phyloP scores from a whole-genome alignment of 2,113 vertebrate genomes.

The Archocentrus centrarchus region DNA sequence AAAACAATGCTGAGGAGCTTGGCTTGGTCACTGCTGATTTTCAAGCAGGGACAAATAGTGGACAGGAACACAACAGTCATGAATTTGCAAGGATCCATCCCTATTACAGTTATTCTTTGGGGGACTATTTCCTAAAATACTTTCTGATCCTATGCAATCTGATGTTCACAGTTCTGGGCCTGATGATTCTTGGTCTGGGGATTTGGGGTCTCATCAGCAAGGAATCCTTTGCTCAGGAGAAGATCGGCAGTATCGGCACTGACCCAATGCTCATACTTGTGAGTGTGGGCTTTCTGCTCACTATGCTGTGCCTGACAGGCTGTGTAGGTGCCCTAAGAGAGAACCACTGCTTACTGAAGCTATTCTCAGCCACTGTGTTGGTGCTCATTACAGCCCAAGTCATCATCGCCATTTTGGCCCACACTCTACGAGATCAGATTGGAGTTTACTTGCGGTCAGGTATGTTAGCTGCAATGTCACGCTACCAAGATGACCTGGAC shows the following conservation, averaged over 20 bases:
- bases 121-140: slow-evolving; percentile 81
- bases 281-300: slow-evolving; percentile 78
- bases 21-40: slow-evolving; percentile 25
- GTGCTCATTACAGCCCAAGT: slow-evolving; percentile 77
- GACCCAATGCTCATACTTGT: slow-evolving; percentile 88
- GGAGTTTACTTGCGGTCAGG: slow-evolving; percentile 69
- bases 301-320: slow-evolving; percentile 82
- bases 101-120: slow-evolving; percentile 30
- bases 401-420: slow-evolving; percentile 77
- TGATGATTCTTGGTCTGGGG: slow-evolving; percentile 81
- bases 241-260: slow-evolving; percentile 74
- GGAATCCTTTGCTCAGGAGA: slow-evolving; percentile 78
- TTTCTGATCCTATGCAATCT: slow-evolving; percentile 85
- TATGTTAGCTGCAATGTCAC: slow-evolving; percentile 83
- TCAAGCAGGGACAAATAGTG: slow-evolving; percentile 2
- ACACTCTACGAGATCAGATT: slow-evolving; percentile 78
- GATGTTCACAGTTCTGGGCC: slow-evolving; percentile 84
- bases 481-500: slow-evolving; percentile 90
- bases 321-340: slow-evolving; percentile 87
- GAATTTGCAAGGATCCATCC: slow-evolving; percentile 13
- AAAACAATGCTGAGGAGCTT: slow-evolving; percentile 25
- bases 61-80: slow-evolving; percentile 10
- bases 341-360: slow-evolving; percentile 83
- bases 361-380: slow-evolving; percentile 79
- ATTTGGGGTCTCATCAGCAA: slow-evolving; percentile 91